Conservation (phyloP, 64 coral and sea anemone species). For the Trachythela sp. region DNA sequence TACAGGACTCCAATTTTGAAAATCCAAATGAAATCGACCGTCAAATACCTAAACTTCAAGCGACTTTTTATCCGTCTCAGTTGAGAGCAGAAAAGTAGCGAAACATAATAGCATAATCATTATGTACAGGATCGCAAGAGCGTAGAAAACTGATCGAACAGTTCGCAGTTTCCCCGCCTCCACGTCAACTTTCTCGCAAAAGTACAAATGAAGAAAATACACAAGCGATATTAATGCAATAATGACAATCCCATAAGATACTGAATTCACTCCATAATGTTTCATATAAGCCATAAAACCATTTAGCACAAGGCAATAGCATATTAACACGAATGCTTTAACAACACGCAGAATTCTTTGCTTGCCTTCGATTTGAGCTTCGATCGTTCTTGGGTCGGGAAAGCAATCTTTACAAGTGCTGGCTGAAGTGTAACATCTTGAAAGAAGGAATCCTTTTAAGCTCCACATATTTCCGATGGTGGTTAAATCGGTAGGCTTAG, state of each 20-base stretch:
- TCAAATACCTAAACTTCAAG: not conserved
- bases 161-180: not conserved
- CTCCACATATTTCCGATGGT: not conserved
- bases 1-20: no score
- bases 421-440: not conserved
- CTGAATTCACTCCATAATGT: not conserved
- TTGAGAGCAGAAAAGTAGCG: not conserved
- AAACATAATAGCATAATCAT: constrained; percentile 3
- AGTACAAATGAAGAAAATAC: not conserved
- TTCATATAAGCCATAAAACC: constrained; percentile 19
- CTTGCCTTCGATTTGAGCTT: not conserved
- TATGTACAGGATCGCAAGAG: not conserved
- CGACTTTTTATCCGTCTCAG: not conserved
- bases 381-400: not conserved
- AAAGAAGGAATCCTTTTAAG: not conserved
- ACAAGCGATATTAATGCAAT: not conserved
- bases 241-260: not conserved
- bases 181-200: not conserved
- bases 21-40: no score
- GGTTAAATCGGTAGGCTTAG: not conserved
- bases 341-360: no score
- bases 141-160: not conserved
- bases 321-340: not conserved
- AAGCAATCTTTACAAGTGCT: not conserved
- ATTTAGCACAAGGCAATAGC: not conserved